Percentiles rank a stretch among this genome's conserved stretches.
phyloP scores from a whole-genome alignment of 2,888 invertebrate genomes.

The Megalurothrips usitatus region DNA sequence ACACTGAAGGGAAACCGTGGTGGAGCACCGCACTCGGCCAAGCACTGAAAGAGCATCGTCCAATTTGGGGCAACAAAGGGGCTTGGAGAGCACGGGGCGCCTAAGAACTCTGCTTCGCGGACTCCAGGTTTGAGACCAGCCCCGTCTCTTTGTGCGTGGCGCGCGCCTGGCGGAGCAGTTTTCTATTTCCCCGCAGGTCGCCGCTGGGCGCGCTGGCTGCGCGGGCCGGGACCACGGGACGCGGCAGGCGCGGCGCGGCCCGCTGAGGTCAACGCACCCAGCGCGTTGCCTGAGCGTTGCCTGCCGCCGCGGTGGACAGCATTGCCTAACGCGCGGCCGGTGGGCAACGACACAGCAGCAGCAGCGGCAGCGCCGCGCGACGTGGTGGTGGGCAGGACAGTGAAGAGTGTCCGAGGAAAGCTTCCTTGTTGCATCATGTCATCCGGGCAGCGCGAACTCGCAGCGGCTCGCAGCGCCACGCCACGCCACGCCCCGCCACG shows the following conservation, averaged over 20 bases:
- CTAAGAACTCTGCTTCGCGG: too few relatives aligned
- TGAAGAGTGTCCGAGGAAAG: slow-evolving; percentile 19
- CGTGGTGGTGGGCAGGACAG: not conserved
- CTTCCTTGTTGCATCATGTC: slow-evolving; percentile 16
- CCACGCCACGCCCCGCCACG: not conserved
- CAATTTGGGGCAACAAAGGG: too few relatives aligned
- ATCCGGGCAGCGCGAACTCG: not conserved
- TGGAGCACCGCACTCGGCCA: too few relatives aligned
- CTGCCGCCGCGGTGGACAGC: not conserved
- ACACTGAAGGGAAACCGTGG: too few relatives aligned
- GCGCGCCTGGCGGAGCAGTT: not conserved
- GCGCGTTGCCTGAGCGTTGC: not conserved
- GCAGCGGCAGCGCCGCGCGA: not conserved
- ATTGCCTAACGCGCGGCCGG: slow-evolving; percentile 1
- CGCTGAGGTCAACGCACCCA: not conserved
- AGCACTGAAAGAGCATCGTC: too few relatives aligned
- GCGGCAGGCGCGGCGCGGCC: too few relatives aligned
- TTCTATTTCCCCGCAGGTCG: not conserved
- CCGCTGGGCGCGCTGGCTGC: not conserved
- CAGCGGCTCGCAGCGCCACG: not conserved
- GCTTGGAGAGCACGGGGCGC: too few relatives aligned
- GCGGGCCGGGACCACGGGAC: not conserved
- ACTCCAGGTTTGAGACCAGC: too few relatives aligned
- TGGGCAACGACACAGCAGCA: too few relatives aligned
- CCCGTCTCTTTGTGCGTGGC: too few relatives aligned